Evolutionary conservation across 1,140 invertebrate species (phyloP).

Genomic region (Drosophila sp.): DNA sequence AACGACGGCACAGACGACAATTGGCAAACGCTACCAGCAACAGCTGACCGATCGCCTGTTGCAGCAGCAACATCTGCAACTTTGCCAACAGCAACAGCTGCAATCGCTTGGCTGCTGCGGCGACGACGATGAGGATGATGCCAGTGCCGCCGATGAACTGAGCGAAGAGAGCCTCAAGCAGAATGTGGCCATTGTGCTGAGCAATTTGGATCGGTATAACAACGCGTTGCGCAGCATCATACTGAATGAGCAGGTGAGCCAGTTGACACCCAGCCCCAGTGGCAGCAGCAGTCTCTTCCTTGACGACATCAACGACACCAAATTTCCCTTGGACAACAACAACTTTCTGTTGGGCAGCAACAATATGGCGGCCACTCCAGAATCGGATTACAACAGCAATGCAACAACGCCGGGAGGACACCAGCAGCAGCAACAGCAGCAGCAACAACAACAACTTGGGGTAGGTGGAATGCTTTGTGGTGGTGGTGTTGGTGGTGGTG

Average conservation of each 20-base stretch:
- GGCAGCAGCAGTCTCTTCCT: conserved; percentile 53
- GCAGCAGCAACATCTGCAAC: conserved; percentile 76
- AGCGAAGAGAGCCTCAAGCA: conserved; percentile 82
- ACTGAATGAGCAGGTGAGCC: conserved; percentile 80
- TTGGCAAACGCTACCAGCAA: conserved; percentile 69
- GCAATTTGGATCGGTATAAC: conserved; percentile 81
- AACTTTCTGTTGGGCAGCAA: conserved; percentile 47
- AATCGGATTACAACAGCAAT: conserved; percentile 87
- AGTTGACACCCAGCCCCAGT: conserved; percentile 43
- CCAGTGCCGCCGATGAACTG: conserved; percentile 64
- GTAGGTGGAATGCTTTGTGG: conserved; percentile 77
- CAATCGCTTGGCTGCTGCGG: conserved; percentile 48
- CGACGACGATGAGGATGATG: conserved; percentile 14
- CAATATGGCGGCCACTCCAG: conserved; percentile 83
- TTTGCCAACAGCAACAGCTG: conserved; percentile 74
- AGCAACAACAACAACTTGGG: conserved; percentile 70
- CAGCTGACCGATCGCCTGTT: conserved; percentile 79
- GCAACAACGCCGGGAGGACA: conserved; percentile 71
- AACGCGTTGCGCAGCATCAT: conserved; percentile 80
- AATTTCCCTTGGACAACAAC: conserved; percentile 49
- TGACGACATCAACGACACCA: conserved; percentile 35
- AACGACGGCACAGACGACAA: conserved; percentile 48
- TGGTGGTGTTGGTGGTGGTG: conserved; percentile 56
- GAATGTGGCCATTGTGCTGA: conserved; percentile 82
- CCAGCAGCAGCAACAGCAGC: conserved; percentile 59